These are phyloP conservation scores for Papilio polyxenes DNA, from an alignment of 1,140 invertebrate species.

Conservation along the genomic window DNA sequence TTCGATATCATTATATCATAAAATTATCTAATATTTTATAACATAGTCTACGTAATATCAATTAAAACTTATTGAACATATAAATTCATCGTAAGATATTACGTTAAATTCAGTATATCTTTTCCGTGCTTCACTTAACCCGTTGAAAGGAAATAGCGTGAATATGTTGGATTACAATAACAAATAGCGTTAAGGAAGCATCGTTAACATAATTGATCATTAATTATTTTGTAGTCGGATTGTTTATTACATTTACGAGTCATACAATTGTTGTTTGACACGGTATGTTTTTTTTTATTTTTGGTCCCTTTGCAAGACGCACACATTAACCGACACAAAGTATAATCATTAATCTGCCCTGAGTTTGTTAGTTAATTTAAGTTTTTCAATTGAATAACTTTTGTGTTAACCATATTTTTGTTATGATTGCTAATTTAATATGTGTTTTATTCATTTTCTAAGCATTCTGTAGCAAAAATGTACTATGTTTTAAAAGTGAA, in stretches of 20 bases:
- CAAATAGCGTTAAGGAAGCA: constrained; percentile 8
- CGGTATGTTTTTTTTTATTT: too few species aligned
- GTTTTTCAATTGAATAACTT: not conserved
- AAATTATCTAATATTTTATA: constrained; percentile 6
- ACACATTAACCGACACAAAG: not conserved
- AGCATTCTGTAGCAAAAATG: too few species aligned
- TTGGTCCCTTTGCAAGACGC: too few species aligned
- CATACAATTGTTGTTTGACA: not conserved
- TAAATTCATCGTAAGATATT: not conserved
- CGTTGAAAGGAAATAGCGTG: constrained; percentile 3
- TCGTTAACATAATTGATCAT: not conserved
- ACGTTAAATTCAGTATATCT: not conserved
- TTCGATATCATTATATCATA: not conserved
- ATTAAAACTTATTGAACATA: not conserved
- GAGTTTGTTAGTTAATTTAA: not conserved
- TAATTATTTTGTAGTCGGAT: not conserved
- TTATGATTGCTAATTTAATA: too few species aligned
- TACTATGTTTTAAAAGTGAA: too few species aligned
- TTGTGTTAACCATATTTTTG: too few species aligned
- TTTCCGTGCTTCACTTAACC: constrained; percentile 4
- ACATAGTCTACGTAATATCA: not conserved
- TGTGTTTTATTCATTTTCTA: too few species aligned
- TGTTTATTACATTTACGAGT: not conserved
- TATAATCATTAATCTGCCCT: not conserved
- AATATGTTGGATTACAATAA: constrained; percentile 8